Percentiles rank a stretch among this genome's conserved stretches.
Evolutionary conservation across 2,888 invertebrate genomes (phyloP).

Genomic region (Marronus borbonicus): DNA sequence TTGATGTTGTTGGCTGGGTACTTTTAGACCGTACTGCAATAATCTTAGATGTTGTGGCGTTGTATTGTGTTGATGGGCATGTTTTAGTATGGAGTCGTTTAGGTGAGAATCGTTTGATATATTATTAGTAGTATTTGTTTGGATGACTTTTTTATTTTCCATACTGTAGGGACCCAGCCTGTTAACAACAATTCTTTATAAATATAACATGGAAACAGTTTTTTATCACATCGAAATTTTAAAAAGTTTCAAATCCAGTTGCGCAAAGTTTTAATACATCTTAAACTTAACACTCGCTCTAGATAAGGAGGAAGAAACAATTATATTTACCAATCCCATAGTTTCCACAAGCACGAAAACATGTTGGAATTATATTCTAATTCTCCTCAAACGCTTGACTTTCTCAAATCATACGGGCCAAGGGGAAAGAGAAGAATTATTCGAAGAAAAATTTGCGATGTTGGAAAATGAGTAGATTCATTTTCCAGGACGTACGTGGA

Average conservation of each 20-base stretch:
- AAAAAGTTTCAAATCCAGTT: too few relatives aligned
- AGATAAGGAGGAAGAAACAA: slow-evolving; percentile 28
- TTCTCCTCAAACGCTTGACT: slow-evolving; percentile 26
- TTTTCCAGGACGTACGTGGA: slow-evolving; percentile 54
- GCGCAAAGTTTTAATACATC: too few relatives aligned
- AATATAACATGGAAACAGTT: not conserved
- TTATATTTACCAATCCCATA: slow-evolving; percentile 62
- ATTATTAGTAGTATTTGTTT: slow-evolving; percentile 60
- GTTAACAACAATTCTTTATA: slow-evolving; percentile 52
- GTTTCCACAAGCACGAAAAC: slow-evolving; percentile 74
- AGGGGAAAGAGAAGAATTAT: not conserved
- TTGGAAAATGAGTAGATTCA: slow-evolving; percentile 52
- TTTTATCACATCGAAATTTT: too few relatives aligned
- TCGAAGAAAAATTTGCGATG: not conserved
- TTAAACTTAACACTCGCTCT: not conserved
- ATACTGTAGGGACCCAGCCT: slow-evolving; percentile 69
- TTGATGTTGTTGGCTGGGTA: slow-evolving; percentile 71
- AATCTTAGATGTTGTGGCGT: slow-evolving; percentile 73
- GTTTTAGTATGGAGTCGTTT: slow-evolving; percentile 68
- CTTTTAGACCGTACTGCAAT: slow-evolving; percentile 74
- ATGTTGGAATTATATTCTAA: slow-evolving; percentile 49
- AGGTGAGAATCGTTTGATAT: slow-evolving; percentile 57
- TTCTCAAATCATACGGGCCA: slow-evolving; percentile 29
- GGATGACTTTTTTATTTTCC: slow-evolving; percentile 67
- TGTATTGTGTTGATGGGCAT: slow-evolving; percentile 74